Evolutionary conservation across 2,888 invertebrate genomes (phyloP).

Genomic region (Drosophila lutescens): DNA sequence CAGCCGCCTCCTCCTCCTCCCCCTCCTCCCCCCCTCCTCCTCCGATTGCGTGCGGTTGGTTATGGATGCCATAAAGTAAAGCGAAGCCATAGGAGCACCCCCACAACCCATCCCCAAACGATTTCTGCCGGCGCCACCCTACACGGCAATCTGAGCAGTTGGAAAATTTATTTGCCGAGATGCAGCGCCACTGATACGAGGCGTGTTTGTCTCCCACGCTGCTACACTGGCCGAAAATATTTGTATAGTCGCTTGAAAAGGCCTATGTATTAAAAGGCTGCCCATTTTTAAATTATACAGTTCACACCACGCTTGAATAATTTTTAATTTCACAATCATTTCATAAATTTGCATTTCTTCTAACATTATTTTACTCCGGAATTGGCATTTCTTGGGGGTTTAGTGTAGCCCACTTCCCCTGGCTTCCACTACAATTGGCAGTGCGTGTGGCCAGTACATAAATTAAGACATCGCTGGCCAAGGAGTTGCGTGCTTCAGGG

Average conservation of each 20-base stretch:
- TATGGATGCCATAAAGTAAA: conserved; percentile 38
- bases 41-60: conserved; percentile 23
- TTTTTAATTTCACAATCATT: no score
- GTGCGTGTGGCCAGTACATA: conserved; percentile 71
- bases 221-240: conserved; percentile 10
- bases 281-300: no score
- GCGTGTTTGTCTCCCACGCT: conserved; percentile 1
- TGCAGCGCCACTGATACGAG: conserved; percentile 14
- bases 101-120: not conserved
- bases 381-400: not conserved
- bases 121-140: conserved; percentile 6
- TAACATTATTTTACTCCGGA: no score
- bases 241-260: not conserved
- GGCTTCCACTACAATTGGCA: not conserved
- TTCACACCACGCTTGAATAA: no score
- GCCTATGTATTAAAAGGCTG: no score
- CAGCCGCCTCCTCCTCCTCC: not conserved
- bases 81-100: conserved; percentile 32
- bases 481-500: conserved; percentile 39
- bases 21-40: not conserved
- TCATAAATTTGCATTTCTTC: no score
- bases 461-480: conserved; percentile 57
- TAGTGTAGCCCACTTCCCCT: not conserved
- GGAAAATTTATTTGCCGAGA: conserved; percentile 27
- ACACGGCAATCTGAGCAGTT: conserved; percentile 25